Evolutionary conservation across 2,797 vertebrate genomes (phyloP).

Genomic region (Pterois miles): DNA sequence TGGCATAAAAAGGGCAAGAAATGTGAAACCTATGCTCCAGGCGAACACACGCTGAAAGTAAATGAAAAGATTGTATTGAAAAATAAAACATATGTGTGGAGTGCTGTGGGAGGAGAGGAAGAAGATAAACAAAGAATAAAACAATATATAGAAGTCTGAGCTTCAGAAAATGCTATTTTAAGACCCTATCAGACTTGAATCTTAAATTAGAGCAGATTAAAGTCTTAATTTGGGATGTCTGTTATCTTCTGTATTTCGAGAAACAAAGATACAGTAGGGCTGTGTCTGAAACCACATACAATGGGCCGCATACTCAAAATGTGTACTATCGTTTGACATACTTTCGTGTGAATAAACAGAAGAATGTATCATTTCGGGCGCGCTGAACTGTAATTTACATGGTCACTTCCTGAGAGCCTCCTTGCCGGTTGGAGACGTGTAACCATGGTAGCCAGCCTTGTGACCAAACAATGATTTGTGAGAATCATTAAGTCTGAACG

Average conservation of each 20-base stretch:
- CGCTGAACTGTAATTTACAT: too few relatives aligned
- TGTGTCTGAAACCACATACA: not conserved
- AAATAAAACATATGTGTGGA: not conserved
- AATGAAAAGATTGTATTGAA: not conserved
- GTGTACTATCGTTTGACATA: too few relatives aligned
- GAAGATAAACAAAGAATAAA: not conserved
- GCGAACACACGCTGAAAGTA: not conserved
- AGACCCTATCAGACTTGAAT: not conserved
- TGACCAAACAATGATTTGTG: too few relatives aligned
- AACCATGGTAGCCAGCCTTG: too few relatives aligned
- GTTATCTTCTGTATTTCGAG: not conserved
- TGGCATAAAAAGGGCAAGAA: slow-evolving; percentile 30
- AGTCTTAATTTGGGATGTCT: not conserved
- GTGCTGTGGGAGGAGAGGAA: not conserved
- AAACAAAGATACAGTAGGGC: not conserved
- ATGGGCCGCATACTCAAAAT: not conserved
- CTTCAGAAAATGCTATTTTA: not conserved
- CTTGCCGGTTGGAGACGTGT: too few relatives aligned
- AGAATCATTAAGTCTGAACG: too few relatives aligned
- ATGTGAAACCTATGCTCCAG: slow-evolving; percentile 3
- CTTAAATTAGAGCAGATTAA: not conserved
- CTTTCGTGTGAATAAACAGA: too few relatives aligned
- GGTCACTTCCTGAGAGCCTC: too few relatives aligned
- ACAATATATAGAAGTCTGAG: not conserved
- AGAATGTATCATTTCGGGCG: too few relatives aligned